phyloP scores from a whole-genome alignment of 2,888 invertebrate genomes.

The Aricia artaxerxes region DNA sequence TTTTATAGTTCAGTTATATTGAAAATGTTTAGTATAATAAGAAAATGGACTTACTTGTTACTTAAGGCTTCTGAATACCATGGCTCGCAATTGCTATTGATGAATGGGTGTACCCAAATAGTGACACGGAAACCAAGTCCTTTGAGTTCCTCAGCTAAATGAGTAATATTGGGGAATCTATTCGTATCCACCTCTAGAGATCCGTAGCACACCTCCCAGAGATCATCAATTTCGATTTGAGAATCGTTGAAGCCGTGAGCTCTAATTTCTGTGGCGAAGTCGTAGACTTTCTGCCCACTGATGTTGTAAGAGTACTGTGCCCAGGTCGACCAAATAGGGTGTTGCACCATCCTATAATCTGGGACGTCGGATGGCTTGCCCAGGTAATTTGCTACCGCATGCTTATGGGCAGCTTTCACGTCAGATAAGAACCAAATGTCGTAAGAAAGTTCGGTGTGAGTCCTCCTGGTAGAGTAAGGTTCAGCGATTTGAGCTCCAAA shows the following conservation, averaged over 20 bases:
- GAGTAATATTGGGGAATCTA: conserved; percentile 86
- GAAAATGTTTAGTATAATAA: not conserved
- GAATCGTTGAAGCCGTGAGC: conserved; percentile 84
- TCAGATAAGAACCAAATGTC: conserved; percentile 81
- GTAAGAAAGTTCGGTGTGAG: conserved; percentile 75
- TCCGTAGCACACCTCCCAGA: conserved; percentile 93
- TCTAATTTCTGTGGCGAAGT: conserved; percentile 84
- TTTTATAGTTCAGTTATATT: not conserved
- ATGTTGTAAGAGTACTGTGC: conserved; percentile 85
- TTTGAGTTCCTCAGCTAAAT: conserved; percentile 82
- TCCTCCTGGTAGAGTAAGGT: conserved; percentile 74
- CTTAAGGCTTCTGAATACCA: conserved; percentile 79
- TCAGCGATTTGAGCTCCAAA: conserved; percentile 77
- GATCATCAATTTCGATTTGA: conserved; percentile 92
- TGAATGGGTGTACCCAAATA: conserved; percentile 93
- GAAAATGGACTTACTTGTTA: conserved; percentile 69
- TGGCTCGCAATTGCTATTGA: conserved; percentile 85
- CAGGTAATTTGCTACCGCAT: conserved; percentile 81
- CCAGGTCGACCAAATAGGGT: conserved; percentile 96
- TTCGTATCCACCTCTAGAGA: conserved; percentile 84
- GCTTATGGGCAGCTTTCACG: conserved; percentile 82
- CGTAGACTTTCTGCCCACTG: conserved; percentile 79
- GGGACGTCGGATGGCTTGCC: conserved; percentile 83
- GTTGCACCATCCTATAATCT: conserved; percentile 83
- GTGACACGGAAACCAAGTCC: conserved; percentile 86